Evolutionary conservation across 2,888 invertebrate genomes (phyloP).

Genomic region (Dynastes grantii): DNA sequence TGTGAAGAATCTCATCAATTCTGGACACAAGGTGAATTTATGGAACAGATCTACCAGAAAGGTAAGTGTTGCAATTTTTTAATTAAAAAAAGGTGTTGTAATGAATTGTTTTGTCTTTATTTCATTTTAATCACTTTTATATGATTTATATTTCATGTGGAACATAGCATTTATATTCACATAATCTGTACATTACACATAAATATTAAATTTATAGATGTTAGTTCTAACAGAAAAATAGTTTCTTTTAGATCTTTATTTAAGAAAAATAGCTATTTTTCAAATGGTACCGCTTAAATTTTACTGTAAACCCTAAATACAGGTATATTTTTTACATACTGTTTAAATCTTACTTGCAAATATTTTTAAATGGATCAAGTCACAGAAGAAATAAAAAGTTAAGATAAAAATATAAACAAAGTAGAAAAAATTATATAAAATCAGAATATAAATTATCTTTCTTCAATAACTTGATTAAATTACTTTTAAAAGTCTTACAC

Average conservation of each 20-base stretch:
- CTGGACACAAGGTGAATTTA: conserved; percentile 93
- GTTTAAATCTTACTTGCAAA: conserved; percentile 8
- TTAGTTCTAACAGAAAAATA: conserved; percentile 29
- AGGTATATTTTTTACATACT: not conserved
- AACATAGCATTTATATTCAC: conserved; percentile 20
- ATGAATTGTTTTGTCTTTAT: conserved; percentile 15
- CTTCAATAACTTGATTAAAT: conserved; percentile 23
- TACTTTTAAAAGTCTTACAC: not conserved
- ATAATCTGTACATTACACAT: conserved; percentile 35
- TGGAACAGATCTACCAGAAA: conserved; percentile 95
- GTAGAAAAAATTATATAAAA: conserved; percentile 18
- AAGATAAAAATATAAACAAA: conserved; percentile 4
- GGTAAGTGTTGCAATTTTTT: conserved; percentile 75
- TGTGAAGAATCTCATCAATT: conserved; percentile 94
- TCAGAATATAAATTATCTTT: not conserved
- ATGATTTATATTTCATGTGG: conserved; percentile 11
- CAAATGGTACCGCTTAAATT: conserved; percentile 24
- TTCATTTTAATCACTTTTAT: conserved; percentile 8
- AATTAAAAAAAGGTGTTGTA: conserved; percentile 9
- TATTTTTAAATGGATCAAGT: conserved; percentile 14
- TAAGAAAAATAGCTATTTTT: conserved; percentile 42
- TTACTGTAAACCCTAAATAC: conserved; percentile 36
- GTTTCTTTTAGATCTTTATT: conserved; percentile 20
- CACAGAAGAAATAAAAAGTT: not conserved
- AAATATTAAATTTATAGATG: not conserved